Conservation (phyloP, 2,797 vertebrate species). For the Tokudaia muenninki region DNA sequence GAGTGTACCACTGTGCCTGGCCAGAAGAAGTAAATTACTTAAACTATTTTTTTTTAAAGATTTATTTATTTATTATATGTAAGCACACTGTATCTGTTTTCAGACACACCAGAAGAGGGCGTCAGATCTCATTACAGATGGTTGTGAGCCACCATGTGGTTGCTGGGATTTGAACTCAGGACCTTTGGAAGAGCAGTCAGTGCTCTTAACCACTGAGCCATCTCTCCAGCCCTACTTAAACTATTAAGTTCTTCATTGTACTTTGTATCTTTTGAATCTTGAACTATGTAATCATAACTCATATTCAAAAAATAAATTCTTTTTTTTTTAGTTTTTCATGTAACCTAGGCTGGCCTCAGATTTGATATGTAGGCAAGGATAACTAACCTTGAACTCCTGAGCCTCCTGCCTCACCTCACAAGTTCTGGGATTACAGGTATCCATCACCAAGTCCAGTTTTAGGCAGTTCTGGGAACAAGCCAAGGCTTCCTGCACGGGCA, state of each 20-base stretch:
- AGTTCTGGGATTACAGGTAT: not conserved
- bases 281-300: not conserved
- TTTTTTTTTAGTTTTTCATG: not conserved
- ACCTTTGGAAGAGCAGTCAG: no score
- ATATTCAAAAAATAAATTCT: conserved; percentile 50
- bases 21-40: not conserved
- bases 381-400: not conserved
- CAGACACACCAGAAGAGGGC: no score
- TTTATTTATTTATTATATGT: no score
- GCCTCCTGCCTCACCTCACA: not conserved
- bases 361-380: not conserved
- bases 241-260: not conserved
- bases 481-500: not conserved
- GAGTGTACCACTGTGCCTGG: not conserved
- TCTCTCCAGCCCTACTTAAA: no score
- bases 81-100: no score
- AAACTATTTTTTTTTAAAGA: no score
- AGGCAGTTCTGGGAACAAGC: not conserved
- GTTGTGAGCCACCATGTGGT: no score
- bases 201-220: no score
- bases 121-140: no score
- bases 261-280: conserved; percentile 51
- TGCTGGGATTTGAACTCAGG: no score
- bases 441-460: not conserved
- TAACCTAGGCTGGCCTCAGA: not conserved